Percentiles rank a stretch among this genome's conserved stretches.
Conservation (phyloP, 2,113 vertebrate genomes). For the Pelecanoides urinatrix region DNA sequence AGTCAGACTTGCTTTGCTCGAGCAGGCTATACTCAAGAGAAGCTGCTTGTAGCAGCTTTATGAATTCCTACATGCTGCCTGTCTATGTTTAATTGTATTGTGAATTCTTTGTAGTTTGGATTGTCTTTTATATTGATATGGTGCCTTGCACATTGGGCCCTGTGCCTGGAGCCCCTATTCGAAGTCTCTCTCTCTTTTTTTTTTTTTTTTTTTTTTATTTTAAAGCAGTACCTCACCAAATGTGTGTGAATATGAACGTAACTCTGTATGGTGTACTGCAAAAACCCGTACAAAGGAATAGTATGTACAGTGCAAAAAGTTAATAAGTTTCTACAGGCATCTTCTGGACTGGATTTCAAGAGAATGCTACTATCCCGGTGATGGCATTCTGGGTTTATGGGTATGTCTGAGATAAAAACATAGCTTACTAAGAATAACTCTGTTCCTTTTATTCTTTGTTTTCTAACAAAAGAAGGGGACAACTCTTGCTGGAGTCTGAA, state of each 20-base stretch:
- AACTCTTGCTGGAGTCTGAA: too few relatives aligned
- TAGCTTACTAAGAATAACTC: too few relatives aligned
- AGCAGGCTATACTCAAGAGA: too few relatives aligned
- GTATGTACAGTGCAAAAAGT: neutral
- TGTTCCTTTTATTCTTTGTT: too few relatives aligned
- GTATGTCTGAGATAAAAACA: too few relatives aligned
- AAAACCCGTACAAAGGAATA: neutral
- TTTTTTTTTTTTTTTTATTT: neutral
- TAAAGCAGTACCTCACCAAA: neutral
- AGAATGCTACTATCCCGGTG: neutral
- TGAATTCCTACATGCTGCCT: neutral
- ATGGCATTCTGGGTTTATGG: neutral
- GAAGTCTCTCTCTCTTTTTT: neutral
- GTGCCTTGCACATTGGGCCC: neutral
- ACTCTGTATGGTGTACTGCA: neutral
- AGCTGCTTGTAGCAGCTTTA: neutral
- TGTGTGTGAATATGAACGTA: neutral
- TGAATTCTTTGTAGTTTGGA: conserved; percentile 13
- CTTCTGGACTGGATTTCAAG: neutral
- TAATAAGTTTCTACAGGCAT: neutral
- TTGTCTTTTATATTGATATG: neutral
- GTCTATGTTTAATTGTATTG: neutral
- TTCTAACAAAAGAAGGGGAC: too few relatives aligned
- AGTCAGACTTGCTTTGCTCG: neutral
- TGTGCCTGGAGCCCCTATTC: neutral